A percentile compares a stretch with the other conserved stretches of the same genome.
Conservation (phyloP, 1,140 invertebrate species). For the Gryllus bimaculatus region DNA sequence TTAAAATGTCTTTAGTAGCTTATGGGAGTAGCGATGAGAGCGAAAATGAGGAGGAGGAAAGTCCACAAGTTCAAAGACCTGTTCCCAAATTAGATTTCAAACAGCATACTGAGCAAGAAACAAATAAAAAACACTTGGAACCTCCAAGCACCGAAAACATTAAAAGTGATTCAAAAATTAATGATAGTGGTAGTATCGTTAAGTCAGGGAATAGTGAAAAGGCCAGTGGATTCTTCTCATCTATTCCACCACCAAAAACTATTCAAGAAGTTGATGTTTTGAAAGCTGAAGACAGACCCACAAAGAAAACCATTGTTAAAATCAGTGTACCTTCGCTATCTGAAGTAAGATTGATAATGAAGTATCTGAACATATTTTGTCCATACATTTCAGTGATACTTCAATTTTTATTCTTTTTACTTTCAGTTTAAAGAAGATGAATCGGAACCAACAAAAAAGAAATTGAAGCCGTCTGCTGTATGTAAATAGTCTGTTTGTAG, state of each 20-base stretch:
- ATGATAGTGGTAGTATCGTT: too few species aligned
- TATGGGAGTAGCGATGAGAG: slow-evolving; percentile 20
- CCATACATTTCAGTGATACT: not conserved
- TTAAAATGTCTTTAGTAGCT: slow-evolving; percentile 12
- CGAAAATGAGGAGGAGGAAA: slow-evolving; percentile 12
- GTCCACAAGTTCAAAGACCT: not conserved
- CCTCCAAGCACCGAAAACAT: not conserved
- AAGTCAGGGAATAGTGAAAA: not conserved
- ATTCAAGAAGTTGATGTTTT: not conserved
- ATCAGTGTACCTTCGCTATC: slow-evolving; percentile 18
- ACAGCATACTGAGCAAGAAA: not conserved
- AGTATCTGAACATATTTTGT: not conserved
- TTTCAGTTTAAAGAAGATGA: slow-evolving; percentile 37
- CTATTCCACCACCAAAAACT: slow-evolving; percentile 12
- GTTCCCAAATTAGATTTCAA: not conserved
- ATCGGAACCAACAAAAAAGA: slow-evolving; percentile 28
- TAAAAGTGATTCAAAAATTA: not conserved
- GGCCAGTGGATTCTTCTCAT: slow-evolving; percentile 7
- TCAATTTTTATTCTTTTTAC: slow-evolving; percentile 1
- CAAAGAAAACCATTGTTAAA: slow-evolving; percentile 14
- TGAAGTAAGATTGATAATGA: slow-evolving; percentile 5
- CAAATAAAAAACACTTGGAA: not conserved
- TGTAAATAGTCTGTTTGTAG: slow-evolving; percentile 8
- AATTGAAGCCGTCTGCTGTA: slow-evolving; percentile 24
- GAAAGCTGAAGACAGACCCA: not conserved